Percentiles rank a stretch among this genome's conserved stretches.
Conservation (phyloP, 2,797 vertebrate species). For the Erethizon dorsatum region DNA sequence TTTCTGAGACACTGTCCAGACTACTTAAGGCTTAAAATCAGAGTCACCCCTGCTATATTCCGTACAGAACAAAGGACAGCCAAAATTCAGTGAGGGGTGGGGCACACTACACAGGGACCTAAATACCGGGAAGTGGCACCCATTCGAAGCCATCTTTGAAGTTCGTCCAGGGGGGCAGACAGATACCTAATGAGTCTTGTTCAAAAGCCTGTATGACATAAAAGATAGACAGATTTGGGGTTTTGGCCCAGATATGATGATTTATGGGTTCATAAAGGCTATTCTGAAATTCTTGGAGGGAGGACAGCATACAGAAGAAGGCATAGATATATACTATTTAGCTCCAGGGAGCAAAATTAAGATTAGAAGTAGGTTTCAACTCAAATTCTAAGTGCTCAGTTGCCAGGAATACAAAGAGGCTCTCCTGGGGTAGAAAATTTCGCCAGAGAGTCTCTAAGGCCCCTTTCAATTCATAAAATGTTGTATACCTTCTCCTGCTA, state of each 20-base stretch:
- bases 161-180: not conserved
- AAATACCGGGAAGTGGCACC: not conserved
- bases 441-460: not conserved
- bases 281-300: constrained; percentile 15
- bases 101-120: not conserved
- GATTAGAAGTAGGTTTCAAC: not conserved
- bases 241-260: not conserved
- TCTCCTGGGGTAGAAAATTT: not conserved
- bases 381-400: not conserved
- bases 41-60: not conserved
- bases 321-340: not conserved
- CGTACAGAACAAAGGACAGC: not conserved
- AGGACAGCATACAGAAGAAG: not conserved
- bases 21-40: not conserved
- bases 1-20: not conserved
- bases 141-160: not conserved
- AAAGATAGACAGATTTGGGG: not conserved
- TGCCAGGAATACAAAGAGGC: not conserved
- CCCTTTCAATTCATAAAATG: constrained; percentile 13
- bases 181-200: not conserved
- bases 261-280: not conserved
- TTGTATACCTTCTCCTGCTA: not conserved
- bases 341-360: not conserved
- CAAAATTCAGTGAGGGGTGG: not conserved
- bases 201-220: not conserved